Conservation (phyloP, 35 echinoderm and acorn worm species). For the Patiria miniata region DNA sequence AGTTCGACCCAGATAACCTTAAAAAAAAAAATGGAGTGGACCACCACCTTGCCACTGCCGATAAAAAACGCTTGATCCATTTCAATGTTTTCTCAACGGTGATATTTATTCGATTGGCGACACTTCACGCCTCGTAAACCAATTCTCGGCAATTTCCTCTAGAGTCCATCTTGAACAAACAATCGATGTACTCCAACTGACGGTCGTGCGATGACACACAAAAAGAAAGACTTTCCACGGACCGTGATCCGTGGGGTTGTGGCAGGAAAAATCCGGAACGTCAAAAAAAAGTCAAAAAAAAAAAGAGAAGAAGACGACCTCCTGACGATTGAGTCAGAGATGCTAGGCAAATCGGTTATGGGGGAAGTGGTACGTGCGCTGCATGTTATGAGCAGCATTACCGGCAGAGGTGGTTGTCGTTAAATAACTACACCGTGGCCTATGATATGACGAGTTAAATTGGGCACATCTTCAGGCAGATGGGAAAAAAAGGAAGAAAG, state of each 20-base stretch:
- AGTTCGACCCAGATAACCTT: too few species aligned
- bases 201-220: background rate
- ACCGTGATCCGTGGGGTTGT: background rate
- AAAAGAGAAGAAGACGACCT: too few species aligned
- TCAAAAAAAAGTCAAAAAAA: too few species aligned
- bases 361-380: background rate
- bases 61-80: too few species aligned
- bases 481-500: background rate
- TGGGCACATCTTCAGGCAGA: background rate
- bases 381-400: background rate
- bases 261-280: background rate
- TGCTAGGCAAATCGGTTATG: background rate
- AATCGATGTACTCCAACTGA: background rate
- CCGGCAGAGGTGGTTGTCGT: background rate
- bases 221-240: background rate
- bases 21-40: too few species aligned
- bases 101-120: too few species aligned
- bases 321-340: background rate
- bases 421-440: background rate
- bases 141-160: too few species aligned
- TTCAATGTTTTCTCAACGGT: too few species aligned
- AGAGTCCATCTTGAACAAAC: background rate
- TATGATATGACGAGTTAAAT: background rate
- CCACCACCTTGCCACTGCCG: too few species aligned
- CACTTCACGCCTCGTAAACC: too few species aligned